Base-by-base conservation (phyloP, 2,888 invertebrate species). In the Linnaemya tessellans region DNA sequence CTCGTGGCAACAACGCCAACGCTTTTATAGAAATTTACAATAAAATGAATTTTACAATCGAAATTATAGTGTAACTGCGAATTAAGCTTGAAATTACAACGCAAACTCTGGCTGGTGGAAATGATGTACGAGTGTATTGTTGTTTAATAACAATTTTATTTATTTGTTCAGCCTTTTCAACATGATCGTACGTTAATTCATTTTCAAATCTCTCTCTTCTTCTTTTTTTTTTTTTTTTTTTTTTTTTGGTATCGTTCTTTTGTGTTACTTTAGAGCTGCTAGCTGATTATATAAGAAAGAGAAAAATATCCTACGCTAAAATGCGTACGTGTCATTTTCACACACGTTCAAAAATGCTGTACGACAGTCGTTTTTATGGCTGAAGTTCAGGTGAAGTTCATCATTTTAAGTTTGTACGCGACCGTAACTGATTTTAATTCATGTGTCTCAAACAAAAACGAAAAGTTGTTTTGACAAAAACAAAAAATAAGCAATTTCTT, bases 311-410 rank as follows among this genome's bases (percentile, higher is more conserved):
- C 51, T 81, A 81, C 80, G 49, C 80, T 68, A 62, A 81, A 68
- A 68, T 81, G 87, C 87, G 88, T 89, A 90, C 90, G 90, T 90
- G 90, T 89, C 90, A 90, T 90, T 90, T 90, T 89, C 90, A 90
- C 90, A 90, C 90, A 90, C 90, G 90, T 88, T 84, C 71, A 70
- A 71, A 77, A 78, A 79, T 68, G 25, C 74, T 54, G 35, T 25
- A 80, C 67, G 49, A 38, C 22, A 22, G 67, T 58, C 49, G 67
- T 20, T 62, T 35, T 49, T 35, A 22, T 60, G 38, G 5, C 18
- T 60, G 60, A 38, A 54, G 51, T 80, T 81, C 80, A 81, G 68
- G 60, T 74, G 51, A 81, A 74, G 80, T 81, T 81, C 80, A 81
- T 74, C 74, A 81, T 74, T 81, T 74, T 68, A 60, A 75, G 30